These are phyloP conservation scores for Ochotona curzoniae DNA, from an alignment of 2,113 vertebrate genomes.

Conservation along the genomic window DNA sequence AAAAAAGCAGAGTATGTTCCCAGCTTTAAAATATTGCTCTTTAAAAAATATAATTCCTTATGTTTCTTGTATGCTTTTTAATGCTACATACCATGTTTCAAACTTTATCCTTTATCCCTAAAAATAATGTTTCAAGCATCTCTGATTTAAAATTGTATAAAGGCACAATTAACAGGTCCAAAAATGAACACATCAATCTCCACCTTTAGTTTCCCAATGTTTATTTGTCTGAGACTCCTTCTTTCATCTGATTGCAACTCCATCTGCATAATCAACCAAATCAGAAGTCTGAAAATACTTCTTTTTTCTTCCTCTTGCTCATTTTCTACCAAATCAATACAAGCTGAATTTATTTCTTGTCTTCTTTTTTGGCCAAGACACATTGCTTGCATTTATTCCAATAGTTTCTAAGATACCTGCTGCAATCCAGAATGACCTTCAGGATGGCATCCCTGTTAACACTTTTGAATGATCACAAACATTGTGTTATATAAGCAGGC, in stretches of 20 bases:
- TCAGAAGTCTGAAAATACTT: neutral
- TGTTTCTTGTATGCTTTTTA: neutral
- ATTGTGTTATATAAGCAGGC: neutral
- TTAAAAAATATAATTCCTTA: neutral
- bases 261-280: neutral
- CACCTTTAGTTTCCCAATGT: neutral
- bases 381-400: neutral
- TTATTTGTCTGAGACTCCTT: constrained; percentile 12
- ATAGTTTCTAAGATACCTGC: neutral
- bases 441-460: neutral
- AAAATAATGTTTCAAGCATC: neutral
- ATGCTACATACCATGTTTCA: neutral
- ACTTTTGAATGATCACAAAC: neutral
- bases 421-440: neutral
- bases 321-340: neutral
- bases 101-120: neutral
- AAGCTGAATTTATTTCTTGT: neutral
- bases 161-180: neutral
- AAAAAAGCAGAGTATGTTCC: neutral
- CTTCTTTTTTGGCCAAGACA: neutral
- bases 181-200: neutral
- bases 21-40: neutral
- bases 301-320: neutral
- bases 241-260: neutral
- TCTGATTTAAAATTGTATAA: neutral